These are phyloP conservation scores for Ceyx melanurus DNA, from an alignment of 2,113 vertebrate species.

Conservation along the genomic window DNA sequence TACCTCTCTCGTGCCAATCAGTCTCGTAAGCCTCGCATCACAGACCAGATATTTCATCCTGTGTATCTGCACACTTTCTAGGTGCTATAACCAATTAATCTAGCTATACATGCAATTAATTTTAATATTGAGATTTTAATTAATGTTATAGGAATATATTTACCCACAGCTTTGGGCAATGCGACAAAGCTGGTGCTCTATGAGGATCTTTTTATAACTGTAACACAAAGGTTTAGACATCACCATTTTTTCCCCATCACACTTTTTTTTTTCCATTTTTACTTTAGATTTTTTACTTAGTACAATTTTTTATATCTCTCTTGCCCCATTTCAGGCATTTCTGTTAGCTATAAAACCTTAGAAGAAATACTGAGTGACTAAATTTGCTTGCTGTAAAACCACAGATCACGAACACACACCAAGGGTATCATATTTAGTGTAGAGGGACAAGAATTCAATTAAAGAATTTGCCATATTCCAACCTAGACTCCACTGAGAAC, in stretches of 20 bases:
- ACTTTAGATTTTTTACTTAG: background rate
- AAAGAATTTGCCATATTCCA: slow-evolving; percentile 39
- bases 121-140: background rate
- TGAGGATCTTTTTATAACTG: background rate
- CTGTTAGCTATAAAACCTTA: slow-evolving; percentile 28
- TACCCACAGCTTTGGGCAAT: background rate
- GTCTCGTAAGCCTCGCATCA: background rate
- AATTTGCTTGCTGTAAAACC: slow-evolving; percentile 24
- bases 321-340: slow-evolving; percentile 8
- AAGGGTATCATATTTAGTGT: background rate
- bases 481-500: background rate
- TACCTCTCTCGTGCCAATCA: background rate
- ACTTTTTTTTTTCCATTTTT: background rate
- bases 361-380: background rate
- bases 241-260: background rate
- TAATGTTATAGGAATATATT: background rate
- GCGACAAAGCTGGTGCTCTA: background rate
- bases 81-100: background rate
- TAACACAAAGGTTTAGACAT: background rate
- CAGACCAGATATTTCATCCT: background rate
- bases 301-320: background rate
- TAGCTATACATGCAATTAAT: background rate
- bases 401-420: slow-evolving; percentile 6
- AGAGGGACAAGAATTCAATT: slow-evolving; percentile 19
- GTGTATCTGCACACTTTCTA: background rate